Base-by-base conservation (phyloP, 2,888 invertebrate genomes). In the Lissocephala sabroskyi region DNA sequence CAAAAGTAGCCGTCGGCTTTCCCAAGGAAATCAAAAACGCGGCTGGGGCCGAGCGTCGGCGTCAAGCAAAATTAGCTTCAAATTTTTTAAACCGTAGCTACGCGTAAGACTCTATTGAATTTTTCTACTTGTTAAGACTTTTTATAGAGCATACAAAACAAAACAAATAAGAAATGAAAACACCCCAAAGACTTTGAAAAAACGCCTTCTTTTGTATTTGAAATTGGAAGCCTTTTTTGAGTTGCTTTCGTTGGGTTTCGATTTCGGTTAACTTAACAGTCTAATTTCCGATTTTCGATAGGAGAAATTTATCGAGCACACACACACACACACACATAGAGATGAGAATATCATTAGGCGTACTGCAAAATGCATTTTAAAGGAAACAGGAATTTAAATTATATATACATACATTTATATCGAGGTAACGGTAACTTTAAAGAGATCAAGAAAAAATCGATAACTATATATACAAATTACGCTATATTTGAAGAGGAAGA, bases 321-420 rank as follows among this genome's bases (percentile, higher is more conserved):
- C 14, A 41, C 32, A 54, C 14, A 45, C 39, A 44, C 33, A 42
- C 46, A 45, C 33, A 50, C 41, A 41, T 30, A 35, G 16, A 47
- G 52, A 48, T 18, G 49, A 54, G 45, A 53, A 75, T 70, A 70
- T 70, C 70, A 70, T 70, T 77, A 70, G 70, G 78, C 66, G 60
- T 70, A 70, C 67, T 56, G 75, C 75, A 77, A 37, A 49, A 45
- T 65, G 70, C 70, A 67, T 65, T 60, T 62, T 76, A 79, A 71
- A 45, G 61, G 70, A 71, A 71, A 71, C 71, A 71, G 71, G 71
- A 71, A 73, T 73, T 73, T 71, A 79, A 79, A 67, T 52, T 45
- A 71, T 77, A 68, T 70, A 78, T 55, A 68, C 67, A 77, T 52
- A 52, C n/a, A n/a, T n/a, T n/a, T n/a, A n/a, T n/a, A n/a, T n/a